A percentile compares a stretch with the other conserved stretches of the same genome.
Conservation (phyloP, 2,797 vertebrate species). For the Crenichthys baileyi region DNA sequence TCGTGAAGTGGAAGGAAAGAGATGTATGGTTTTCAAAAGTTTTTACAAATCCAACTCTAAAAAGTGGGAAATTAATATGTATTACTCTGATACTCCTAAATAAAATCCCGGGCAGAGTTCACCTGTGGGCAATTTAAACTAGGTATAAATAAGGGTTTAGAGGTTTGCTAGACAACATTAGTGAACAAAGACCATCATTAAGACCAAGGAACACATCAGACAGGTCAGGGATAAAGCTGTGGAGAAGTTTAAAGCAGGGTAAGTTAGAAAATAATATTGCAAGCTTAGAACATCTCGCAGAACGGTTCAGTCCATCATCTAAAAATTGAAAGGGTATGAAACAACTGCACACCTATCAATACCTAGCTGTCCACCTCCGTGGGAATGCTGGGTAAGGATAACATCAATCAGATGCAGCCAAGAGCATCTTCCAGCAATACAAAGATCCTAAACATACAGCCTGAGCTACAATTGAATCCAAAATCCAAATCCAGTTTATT, state of each 20-base stretch:
- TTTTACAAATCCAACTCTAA: neutral
- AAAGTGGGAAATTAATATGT: neutral
- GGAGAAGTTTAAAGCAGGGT: too few species aligned
- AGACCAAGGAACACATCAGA: neutral
- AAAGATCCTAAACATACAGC: too few species aligned
- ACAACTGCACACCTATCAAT: neutral
- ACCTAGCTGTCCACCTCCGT: neutral
- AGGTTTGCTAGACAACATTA: neutral
- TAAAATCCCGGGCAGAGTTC: too few species aligned
- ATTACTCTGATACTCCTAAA: neutral
- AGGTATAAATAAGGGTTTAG: neutral
- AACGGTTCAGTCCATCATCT: too few species aligned
- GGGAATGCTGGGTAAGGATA: neutral
- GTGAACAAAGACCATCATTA: neutral
- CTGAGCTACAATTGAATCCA: too few species aligned
- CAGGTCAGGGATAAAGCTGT: too few species aligned
- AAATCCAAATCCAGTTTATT: too few species aligned
- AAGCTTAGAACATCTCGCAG: too few species aligned
- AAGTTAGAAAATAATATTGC: too few species aligned
- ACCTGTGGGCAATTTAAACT: too few species aligned
- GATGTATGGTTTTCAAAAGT: neutral
- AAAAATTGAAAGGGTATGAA: too few species aligned
- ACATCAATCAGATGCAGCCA: neutral
- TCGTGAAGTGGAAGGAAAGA: neutral
- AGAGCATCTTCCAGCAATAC: neutral